Evolutionary conservation across 2,888 invertebrate species (phyloP), one percentile per base, ranked within the genome.

Genomic region (Agrotis puta): DNA sequence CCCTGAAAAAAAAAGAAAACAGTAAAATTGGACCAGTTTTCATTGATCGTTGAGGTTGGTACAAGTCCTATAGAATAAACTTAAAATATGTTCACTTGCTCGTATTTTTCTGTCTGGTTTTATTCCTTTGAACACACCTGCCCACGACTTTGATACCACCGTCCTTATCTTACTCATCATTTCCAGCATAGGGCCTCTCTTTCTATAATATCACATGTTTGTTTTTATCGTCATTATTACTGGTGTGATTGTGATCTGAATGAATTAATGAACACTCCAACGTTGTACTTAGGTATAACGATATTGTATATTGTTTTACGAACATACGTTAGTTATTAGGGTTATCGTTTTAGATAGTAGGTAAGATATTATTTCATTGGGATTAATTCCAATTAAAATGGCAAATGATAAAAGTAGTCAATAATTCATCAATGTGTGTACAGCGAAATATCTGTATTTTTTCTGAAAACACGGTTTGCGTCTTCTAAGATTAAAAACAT

Each of bases 191-290:
- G 51, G 59, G 61, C 79, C 47, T 88, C 87, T 71, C 83, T 81
- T 33, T 87, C 84, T 79, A 61, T 77, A 74, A 81, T 77, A 73
- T 81, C 74, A 85, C 79, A 81, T 87, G 78, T 85, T 85, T 87
- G 84, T 85, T 88, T 86, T 87, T 87, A 83, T 81, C 81, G 74
- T 67, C 79, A 82, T 88, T 88, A 87, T 86, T 88, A 87, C 76
- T 78, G 76, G 65, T 75, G 85, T 86, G 88, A 89, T 89, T 86
- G 85, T 84, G 86, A 89, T 89, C 89, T 81, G 83, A 86, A 87
- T 88, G 82, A 87, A 85, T 87, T 87, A 89, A 87, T 87, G 85
- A 79, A 82, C 81, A 79, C 83, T 80, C 71, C 64, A 54, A 56
- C 77, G 77, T 75, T 81, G 70, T 77, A 85, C 84, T 83, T 39